These are phyloP conservation scores for Agrilus mali DNA, from an alignment of 2,888 invertebrate species.

Conservation along the genomic window DNA sequence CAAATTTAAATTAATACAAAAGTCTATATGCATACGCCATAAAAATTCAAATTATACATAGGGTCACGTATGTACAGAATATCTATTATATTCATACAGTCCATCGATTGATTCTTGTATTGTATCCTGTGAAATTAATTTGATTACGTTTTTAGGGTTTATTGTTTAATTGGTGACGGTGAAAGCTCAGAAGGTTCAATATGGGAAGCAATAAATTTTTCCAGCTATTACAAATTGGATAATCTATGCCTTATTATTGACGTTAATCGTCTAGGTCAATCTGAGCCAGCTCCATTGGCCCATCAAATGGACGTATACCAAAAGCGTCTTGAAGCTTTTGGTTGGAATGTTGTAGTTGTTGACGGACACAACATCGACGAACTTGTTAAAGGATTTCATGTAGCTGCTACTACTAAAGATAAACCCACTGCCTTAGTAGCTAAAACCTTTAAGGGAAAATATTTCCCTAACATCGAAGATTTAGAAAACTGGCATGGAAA, in stretches of 20 bases:
- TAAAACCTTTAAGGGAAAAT: slow-evolving; percentile 91
- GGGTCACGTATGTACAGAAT: no score
- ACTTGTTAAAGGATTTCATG: slow-evolving; percentile 77
- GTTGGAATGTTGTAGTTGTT: slow-evolving; percentile 79
- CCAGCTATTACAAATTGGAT: slow-evolving; percentile 87
- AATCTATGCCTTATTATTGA: slow-evolving; percentile 96
- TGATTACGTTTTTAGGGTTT: slow-evolving; percentile 54
- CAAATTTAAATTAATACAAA: no score
- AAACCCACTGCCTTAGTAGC: slow-evolving; percentile 89
- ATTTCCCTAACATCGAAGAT: slow-evolving; percentile 85
- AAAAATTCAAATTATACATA: no score
- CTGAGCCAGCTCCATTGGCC: slow-evolving; percentile 85
- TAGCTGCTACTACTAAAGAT: slow-evolving; percentile 59
- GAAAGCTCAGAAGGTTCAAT: slow-evolving; percentile 97
- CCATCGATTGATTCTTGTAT: not conserved
- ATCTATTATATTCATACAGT: no score
- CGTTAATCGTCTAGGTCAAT: slow-evolving; percentile 94
- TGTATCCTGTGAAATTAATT: not conserved
- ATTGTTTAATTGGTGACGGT: slow-evolving; percentile 93
- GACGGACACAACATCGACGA: slow-evolving; percentile 95
- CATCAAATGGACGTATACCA: slow-evolving; percentile 85
- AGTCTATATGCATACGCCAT: no score
- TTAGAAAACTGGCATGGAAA: slow-evolving; percentile 97
- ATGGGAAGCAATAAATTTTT: slow-evolving; percentile 96
- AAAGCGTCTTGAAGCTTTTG: slow-evolving; percentile 78